A percentile compares a stretch with the other conserved stretches of the same genome.
phyloP scores from a whole-genome alignment of 2,113 vertebrate species.

The Falco punctatus region DNA sequence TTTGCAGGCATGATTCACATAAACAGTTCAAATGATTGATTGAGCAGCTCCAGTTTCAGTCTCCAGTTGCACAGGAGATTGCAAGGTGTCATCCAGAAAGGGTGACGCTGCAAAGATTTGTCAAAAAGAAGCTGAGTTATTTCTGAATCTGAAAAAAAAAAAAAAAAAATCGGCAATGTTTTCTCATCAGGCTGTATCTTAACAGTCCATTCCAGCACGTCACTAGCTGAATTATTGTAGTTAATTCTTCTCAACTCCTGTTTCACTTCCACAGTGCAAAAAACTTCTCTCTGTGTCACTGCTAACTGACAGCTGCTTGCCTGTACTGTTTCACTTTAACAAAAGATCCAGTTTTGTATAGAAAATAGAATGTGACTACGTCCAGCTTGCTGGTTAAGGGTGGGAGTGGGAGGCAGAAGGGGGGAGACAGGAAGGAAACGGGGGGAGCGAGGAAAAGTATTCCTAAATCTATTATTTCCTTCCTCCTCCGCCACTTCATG shows the following conservation, averaged over 20 bases:
- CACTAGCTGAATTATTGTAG: neutral
- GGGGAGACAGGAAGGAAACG: neutral
- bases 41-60: constrained; percentile 60
- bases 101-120: constrained; percentile 7
- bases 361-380: neutral
- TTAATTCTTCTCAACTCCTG: constrained; percentile 12
- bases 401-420: neutral
- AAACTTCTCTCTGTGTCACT: neutral
- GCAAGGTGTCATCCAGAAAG: neutral
- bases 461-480: constrained; percentile 11
- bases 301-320: constrained; percentile 21
- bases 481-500: constrained; percentile 3
- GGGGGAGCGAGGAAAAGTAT: neutral
- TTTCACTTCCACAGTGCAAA: constrained; percentile 10
- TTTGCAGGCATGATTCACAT: constrained; percentile 25
- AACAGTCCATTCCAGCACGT: constrained; percentile 26
- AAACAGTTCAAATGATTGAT: constrained; percentile 24
- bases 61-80: constrained; percentile 32
- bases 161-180: neutral
- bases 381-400: neutral
- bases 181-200: constrained; percentile 42
- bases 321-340: neutral
- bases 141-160: constrained; percentile 32
- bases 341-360: neutral
- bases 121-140: constrained; percentile 36